phyloP scores from a whole-genome alignment of 2,113 vertebrate species.

The Anseranas semipalmata region DNA sequence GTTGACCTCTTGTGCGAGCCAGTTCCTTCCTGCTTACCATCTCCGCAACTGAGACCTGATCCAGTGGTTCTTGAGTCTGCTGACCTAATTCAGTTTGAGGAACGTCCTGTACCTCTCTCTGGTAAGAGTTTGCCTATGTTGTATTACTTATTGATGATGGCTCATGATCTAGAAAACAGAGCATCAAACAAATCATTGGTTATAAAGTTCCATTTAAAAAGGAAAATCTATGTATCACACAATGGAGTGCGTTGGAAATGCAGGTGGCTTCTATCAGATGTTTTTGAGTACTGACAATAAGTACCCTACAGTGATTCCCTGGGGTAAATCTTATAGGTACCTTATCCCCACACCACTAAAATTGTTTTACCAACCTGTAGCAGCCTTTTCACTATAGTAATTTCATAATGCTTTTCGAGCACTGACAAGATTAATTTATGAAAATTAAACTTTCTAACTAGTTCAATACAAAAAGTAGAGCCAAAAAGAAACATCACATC shows the following conservation, averaged over 20 bases:
- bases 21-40: constrained; percentile 93
- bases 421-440: not conserved
- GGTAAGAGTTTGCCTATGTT: constrained; percentile 47
- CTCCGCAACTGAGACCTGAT: constrained; percentile 92
- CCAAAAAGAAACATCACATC: not conserved
- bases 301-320: not conserved
- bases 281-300: not conserved
- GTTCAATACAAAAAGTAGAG: not conserved
- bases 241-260: not conserved
- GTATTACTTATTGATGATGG: not conserved
- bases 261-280: not conserved
- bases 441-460: not conserved
- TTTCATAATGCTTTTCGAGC: not conserved
- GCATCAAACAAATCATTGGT: not conserved
- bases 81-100: constrained; percentile 94
- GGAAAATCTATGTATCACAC: rapidly evolving
- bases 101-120: constrained; percentile 66
- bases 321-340: not conserved
- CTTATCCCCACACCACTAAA: not conserved
- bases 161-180: not conserved
- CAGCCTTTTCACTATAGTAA: not conserved
- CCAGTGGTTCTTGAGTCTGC: constrained; percentile 81
- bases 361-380: not conserved
- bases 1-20: constrained; percentile 94
- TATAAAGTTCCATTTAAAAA: not conserved